Evolutionary conservation across 1,140 invertebrate species (phyloP), one percentile per base, ranked within the genome.

Genomic region (Meloidogyne chitwoodi): DNA sequence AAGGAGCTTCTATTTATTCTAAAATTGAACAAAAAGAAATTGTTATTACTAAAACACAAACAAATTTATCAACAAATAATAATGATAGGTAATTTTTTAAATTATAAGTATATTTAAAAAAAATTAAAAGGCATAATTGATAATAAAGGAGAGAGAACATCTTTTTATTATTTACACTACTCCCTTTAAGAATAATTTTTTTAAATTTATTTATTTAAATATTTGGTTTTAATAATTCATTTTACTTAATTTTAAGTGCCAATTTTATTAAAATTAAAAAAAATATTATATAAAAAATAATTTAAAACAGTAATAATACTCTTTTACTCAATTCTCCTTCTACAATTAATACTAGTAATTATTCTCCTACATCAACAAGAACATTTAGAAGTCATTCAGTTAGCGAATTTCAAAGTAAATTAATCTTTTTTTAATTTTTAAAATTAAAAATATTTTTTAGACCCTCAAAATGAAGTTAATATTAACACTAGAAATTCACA

Each of bases 1-100:
- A 24, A 0, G 74, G 66, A 0, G 68, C 80, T 44, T 79, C 77
- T 24, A 77, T 77, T 19, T 76, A 77, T 77, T 61, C 56, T 38
- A 34, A 64, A 73, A 24, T 22, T 34, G 71, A 65, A 14, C 65
- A 67, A 16, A n/a, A 67, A 0, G 29, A 67, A 41, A 67, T 31
- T 8, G 14, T 61, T 24, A 64, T 61, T 24, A 64, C 2, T 24
- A 56, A 72, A 62, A 2, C 24, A 16, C 48, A n/a, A 14, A 14
- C 67, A 27, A 68, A 2, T 24, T 14, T 22, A n/a, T 6, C 22
- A 19, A 24, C n/a, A 22, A 41, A 0, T n/a, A 68, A 68, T 26
- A 26, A 68, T 68, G 24, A 24, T 29, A 24, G 48, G 48, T 44
- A 68, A 16, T 44, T 5, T 24, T n/a, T n/a, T n/a, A n/a, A n/a